These are phyloP conservation scores for Coenonympha glycerion DNA, from an alignment of 2,888 invertebrate species.

Conservation along the genomic window DNA sequence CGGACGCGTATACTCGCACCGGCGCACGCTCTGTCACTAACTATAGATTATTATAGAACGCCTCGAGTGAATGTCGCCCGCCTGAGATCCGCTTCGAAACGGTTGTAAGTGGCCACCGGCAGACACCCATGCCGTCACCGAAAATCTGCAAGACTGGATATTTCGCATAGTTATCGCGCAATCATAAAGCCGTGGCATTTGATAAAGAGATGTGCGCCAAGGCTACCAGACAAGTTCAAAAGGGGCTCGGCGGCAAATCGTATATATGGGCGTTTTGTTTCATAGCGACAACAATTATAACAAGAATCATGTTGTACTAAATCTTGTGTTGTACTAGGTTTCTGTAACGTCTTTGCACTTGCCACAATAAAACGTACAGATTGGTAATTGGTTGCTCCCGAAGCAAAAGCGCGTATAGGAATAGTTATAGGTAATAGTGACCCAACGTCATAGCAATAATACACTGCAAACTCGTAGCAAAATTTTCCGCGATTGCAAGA, in stretches of 20 bases:
- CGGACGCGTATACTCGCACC: constrained; percentile 39
- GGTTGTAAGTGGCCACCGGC: constrained; percentile 38
- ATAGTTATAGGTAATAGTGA: no score
- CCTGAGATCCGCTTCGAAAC: constrained; percentile 47
- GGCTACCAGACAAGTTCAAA: constrained; percentile 46
- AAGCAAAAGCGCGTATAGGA: no score
- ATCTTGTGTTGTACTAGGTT: no score
- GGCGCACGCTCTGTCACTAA: constrained; percentile 54
- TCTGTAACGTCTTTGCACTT: no score
- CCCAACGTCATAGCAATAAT: no score
- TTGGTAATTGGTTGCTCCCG: no score
- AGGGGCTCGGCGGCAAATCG: constrained; percentile 59
- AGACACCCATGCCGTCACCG: constrained; percentile 15
- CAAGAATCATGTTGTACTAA: no score
- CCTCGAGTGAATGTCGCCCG: constrained; percentile 34
- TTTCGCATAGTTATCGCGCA: constrained; percentile 8
- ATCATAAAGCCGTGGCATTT: constrained; percentile 1
- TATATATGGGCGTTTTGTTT: no score
- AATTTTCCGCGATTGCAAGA: constrained; percentile 23
- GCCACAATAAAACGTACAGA: no score
- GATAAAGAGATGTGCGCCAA: constrained; percentile 42
- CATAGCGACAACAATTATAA: no score
- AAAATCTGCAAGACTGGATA: constrained; percentile 10
- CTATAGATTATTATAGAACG: constrained; percentile 1
- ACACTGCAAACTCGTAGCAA: no score